Percentiles rank a stretch among this genome's conserved stretches.
Conservation (phyloP, 2,888 invertebrate species). For the Drosophila incognita region DNA sequence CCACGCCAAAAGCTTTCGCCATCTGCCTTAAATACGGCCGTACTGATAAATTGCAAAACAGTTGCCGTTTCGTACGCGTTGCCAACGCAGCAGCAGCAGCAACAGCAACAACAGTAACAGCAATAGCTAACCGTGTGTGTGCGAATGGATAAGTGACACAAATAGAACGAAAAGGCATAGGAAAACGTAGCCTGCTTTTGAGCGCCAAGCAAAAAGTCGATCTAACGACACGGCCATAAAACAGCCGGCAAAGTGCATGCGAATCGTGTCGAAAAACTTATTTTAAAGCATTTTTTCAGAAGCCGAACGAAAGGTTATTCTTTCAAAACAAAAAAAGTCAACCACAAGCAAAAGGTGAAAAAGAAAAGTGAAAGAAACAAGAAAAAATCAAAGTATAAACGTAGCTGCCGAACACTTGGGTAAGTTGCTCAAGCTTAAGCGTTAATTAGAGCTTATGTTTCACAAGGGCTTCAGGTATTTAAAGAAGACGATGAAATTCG, state of each 20-base stretch:
- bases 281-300: conserved; percentile 24
- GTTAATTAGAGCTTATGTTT: conserved; percentile 40
- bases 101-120: not conserved
- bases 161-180: conserved; percentile 22
- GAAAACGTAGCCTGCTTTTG: conserved; percentile 41
- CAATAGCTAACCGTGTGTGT: conserved; percentile 17
- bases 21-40: conserved; percentile 60
- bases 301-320: not conserved
- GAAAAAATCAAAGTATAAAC: conserved; percentile 25
- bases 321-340: conserved; percentile 14
- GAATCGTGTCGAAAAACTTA: conserved; percentile 12
- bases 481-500: conserved; percentile 12
- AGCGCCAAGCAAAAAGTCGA: conserved; percentile 46
- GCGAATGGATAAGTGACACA: not conserved
- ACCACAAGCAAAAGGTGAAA: conserved; percentile 31
- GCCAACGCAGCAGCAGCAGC: conserved; percentile 42
- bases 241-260: conserved; percentile 48
- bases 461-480: conserved; percentile 28
- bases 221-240: conserved; percentile 14
- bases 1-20: conserved; percentile 52
- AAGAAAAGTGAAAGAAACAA: conserved; percentile 7
- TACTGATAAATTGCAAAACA: conserved; percentile 64
- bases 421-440: conserved; percentile 43
- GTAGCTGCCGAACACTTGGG: conserved; percentile 27
- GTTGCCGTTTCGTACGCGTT: conserved; percentile 74